Evolutionary conservation across 2,888 invertebrate species (phyloP).

Genomic region (Noctuana brunneofusca): DNA sequence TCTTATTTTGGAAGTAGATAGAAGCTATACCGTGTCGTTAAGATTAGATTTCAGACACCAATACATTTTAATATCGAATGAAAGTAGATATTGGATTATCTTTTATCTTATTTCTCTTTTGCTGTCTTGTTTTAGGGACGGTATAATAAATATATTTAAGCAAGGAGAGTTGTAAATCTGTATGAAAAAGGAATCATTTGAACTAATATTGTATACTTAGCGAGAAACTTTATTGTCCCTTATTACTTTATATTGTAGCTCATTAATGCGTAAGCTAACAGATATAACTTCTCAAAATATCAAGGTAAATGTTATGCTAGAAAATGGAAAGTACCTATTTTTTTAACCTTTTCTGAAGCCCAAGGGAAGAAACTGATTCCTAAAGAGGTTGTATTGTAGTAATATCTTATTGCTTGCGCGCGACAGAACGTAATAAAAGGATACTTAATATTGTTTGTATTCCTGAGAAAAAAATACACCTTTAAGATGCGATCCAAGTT

Average conservation of each 20-base stretch:
- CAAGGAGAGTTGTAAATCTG: neutral
- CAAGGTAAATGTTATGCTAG: no score
- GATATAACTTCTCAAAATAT: no score
- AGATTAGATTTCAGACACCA: slow-evolving; percentile 36
- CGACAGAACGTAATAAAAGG: slow-evolving; percentile 8
- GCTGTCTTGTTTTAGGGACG: neutral
- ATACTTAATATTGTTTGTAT: slow-evolving; percentile 20
- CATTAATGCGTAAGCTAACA: no score
- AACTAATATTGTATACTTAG: neutral
- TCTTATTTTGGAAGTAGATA: slow-evolving; percentile 37
- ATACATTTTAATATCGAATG: slow-evolving; percentile 35
- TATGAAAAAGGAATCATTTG: neutral
- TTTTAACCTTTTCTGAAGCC: no score
- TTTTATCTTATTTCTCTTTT: slow-evolving; percentile 15
- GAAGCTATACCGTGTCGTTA: slow-evolving; percentile 23
- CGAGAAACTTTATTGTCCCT: neutral
- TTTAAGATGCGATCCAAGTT: slow-evolving; percentile 31
- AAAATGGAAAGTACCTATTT: no score
- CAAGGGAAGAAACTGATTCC: no score
- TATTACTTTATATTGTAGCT: no score
- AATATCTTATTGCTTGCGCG: neutral
- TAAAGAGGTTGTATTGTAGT: no score
- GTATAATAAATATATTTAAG: neutral
- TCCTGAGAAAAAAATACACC: slow-evolving; percentile 28
- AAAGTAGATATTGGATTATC: slow-evolving; percentile 11